phyloP scores from a whole-genome alignment of 2,797 vertebrate genomes.

The Oryzias sinensis region DNA sequence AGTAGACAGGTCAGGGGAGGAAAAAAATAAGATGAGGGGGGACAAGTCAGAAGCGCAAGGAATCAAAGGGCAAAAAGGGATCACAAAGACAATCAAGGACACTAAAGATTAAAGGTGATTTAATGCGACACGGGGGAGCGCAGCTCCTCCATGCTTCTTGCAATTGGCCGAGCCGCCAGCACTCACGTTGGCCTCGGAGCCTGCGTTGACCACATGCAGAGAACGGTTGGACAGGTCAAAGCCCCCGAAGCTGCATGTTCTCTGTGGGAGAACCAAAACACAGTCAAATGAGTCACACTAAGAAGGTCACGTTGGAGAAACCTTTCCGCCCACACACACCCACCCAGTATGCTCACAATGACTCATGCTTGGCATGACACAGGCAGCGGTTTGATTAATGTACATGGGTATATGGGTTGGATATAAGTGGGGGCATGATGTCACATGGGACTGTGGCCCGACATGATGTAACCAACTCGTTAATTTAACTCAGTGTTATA shows the following conservation, averaged over 20 bases:
- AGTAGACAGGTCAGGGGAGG: neutral
- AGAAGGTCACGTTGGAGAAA: constrained; percentile 17
- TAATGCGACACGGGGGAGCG: constrained; percentile 9
- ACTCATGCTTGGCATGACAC: constrained; percentile 74
- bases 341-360: constrained; percentile 54
- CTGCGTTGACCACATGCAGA: constrained; percentile 85
- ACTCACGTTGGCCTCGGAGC: constrained; percentile 87
- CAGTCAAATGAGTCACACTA: constrained; percentile 50
- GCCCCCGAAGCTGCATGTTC: constrained; percentile 97
- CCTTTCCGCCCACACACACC: constrained; percentile 30
- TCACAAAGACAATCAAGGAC: constrained; percentile 15
- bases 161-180: constrained; percentile 2
- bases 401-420: constrained; percentile 49
- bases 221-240: constrained; percentile 96
- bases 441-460: constrained; percentile 60
- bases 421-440: constrained; percentile 46
- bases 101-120: constrained; percentile 13
- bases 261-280: constrained; percentile 75
- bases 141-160: neutral
- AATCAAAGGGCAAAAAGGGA: constrained; percentile 7
- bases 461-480: constrained; percentile 56
- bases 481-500: constrained; percentile 32
- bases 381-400: constrained; percentile 58
- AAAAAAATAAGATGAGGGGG: neutral
- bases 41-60: neutral